A percentile compares a stretch with the other conserved stretches of the same genome.
Evolutionary conservation across 2,888 invertebrate genomes (phyloP).

Genomic region (Temnothorax ravouxi): DNA sequence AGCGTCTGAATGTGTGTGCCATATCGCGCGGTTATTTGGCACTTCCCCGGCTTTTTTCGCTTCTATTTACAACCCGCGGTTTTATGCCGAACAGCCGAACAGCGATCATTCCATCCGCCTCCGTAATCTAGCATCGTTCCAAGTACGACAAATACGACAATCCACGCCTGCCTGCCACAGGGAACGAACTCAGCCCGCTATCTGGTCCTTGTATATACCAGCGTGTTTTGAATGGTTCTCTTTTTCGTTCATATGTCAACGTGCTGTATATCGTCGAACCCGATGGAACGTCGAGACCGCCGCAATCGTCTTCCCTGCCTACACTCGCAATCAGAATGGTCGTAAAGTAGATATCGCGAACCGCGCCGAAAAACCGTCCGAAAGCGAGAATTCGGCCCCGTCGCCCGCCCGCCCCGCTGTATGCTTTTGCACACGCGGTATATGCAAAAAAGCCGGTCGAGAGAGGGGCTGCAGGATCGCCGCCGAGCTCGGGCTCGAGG

Average conservation of each 20-base stretch:
- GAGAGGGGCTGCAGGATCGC: conserved; percentile 69
- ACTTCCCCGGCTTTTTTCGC: conserved; percentile 31
- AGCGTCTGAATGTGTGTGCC: conserved; percentile 23
- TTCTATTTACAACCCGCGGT: conserved; percentile 54
- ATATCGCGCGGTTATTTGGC: conserved; percentile 45
- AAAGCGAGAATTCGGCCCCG: conserved; percentile 72
- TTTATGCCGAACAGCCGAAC: conserved; percentile 40
- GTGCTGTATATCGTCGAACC: conserved; percentile 57
- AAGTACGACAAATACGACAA: conserved; percentile 59
- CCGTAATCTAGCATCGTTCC: conserved; percentile 57
- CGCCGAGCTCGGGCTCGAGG: conserved; percentile 76
- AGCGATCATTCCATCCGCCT: conserved; percentile 57
- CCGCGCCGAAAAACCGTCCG: conserved; percentile 73
- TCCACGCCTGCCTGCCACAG: conserved; percentile 50
- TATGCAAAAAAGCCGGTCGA: conserved; percentile 72
- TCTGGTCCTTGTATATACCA: conserved; percentile 51
- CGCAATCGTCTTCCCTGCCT: conserved; percentile 65
- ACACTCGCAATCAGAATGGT: conserved; percentile 69
- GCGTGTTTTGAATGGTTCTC: conserved; percentile 63
- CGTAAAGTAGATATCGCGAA: conserved; percentile 74
- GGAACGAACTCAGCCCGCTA: conserved; percentile 47
- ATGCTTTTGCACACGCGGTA: conserved; percentile 67
- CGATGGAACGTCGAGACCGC: conserved; percentile 65
- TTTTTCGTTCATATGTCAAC: conserved; percentile 64
- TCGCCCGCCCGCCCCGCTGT: conserved; percentile 59